These are phyloP conservation scores for Onthophagus taurus DNA, from an alignment of 1,140 invertebrate genomes.

Conservation along the genomic window DNA sequence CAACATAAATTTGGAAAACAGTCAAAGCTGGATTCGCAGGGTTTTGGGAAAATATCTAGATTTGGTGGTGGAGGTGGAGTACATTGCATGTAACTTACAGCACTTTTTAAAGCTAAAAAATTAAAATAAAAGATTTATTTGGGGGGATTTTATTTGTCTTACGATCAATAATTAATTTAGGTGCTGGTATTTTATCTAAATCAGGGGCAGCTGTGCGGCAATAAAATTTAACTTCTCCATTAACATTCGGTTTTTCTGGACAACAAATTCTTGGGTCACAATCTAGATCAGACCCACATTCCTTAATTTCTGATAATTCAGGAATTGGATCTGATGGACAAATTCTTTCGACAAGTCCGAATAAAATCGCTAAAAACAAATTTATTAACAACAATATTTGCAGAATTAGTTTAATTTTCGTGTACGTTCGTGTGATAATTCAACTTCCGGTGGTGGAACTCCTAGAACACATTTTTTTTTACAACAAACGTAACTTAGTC, in stretches of 20 bases:
- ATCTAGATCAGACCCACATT: conserved; percentile 53
- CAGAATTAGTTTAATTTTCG: conserved; percentile 3
- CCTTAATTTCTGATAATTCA: conserved; percentile 53
- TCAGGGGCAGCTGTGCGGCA: conserved; percentile 55
- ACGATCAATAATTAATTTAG: conserved; percentile 41
- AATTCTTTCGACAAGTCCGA: conserved; percentile 53
- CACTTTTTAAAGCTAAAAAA: conserved; percentile 44
- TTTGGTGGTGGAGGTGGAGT: conserved; percentile 52
- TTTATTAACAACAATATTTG: neutral
- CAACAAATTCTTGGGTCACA: conserved; percentile 64
- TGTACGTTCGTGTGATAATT: conserved; percentile 9
- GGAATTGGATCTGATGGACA: conserved; percentile 53
- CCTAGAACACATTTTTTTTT: conserved; percentile 6
- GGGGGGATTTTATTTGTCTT: conserved; percentile 17
- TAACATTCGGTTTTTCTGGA: conserved; percentile 42
- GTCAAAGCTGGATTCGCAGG: conserved; percentile 55
- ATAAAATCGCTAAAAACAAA: conserved; percentile 25
- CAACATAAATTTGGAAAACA: conserved; percentile 69
- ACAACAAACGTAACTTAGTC: conserved; percentile 16
- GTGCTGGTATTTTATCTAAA: conserved; percentile 48
- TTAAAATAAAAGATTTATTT: neutral
- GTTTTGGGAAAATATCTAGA: conserved; percentile 54
- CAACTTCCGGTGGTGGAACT: conserved; percentile 1
- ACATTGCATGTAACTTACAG: conserved; percentile 58
- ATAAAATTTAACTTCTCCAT: conserved; percentile 46